phyloP scores from a whole-genome alignment of 2,113 vertebrate genomes.

The Vicugna pacos region DNA sequence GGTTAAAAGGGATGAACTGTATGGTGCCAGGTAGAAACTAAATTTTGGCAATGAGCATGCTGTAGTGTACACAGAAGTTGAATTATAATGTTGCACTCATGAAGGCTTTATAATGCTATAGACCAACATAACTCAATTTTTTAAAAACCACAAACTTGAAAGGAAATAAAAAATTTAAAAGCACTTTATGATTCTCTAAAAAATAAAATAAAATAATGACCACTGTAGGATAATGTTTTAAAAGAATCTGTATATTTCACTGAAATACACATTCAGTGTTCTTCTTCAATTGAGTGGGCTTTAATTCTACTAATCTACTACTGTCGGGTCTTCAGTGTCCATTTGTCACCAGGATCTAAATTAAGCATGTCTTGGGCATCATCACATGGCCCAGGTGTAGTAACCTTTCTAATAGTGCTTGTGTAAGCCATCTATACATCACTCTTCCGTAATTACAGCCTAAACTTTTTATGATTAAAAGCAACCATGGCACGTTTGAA shows the following conservation, averaged over 20 bases:
- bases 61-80: too few relatives aligned
- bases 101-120: too few relatives aligned
- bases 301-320: background rate
- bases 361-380: background rate
- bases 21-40: too few relatives aligned
- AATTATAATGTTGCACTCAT: too few relatives aligned
- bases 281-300: background rate
- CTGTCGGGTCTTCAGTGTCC: background rate
- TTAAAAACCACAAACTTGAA: background rate
- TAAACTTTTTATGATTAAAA: background rate
- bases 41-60: too few relatives aligned
- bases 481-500: background rate
- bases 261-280: background rate
- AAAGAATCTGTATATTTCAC: background rate
- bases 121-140: background rate
- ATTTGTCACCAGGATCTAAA: background rate
- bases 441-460: background rate
- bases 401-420: background rate
- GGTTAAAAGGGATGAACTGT: too few relatives aligned
- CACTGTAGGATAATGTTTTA: background rate
- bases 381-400: background rate
- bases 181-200: background rate
- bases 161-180: background rate
- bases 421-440: background rate
- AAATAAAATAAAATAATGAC: background rate